A percentile compares a stretch with the other conserved stretches of the same genome.
Evolutionary conservation across 2,113 vertebrate species (phyloP).

Genomic region (Panthera tigris): DNA sequence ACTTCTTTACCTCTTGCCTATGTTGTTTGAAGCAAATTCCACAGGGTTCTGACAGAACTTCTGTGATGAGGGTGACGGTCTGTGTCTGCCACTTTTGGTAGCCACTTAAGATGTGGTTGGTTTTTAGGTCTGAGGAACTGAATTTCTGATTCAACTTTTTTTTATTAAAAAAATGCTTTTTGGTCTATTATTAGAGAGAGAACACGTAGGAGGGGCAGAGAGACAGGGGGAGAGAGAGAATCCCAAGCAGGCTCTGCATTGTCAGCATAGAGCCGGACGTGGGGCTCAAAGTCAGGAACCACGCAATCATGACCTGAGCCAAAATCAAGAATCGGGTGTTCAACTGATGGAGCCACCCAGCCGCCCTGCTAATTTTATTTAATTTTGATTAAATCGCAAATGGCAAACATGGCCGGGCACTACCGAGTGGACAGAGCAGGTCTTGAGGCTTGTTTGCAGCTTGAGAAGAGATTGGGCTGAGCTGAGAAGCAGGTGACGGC

Average conservation of each 20-base stretch:
- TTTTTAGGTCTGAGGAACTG: background rate
- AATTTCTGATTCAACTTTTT: background rate
- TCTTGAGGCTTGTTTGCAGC: background rate
- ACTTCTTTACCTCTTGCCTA: background rate
- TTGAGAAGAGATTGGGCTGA: background rate
- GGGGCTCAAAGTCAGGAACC: too few species aligned
- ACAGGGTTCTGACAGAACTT: background rate
- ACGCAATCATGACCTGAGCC: too few species aligned
- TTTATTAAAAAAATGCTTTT: too few species aligned
- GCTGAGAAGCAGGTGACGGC: background rate
- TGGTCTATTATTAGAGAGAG: too few species aligned
- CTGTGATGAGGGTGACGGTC: too few species aligned
- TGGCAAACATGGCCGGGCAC: background rate
- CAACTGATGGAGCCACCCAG: too few species aligned
- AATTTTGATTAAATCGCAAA: background rate
- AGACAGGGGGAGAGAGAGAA: too few species aligned
- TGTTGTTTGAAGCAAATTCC: background rate
- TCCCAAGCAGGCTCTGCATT: too few species aligned
- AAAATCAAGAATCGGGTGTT: too few species aligned
- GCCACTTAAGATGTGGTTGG: background rate
- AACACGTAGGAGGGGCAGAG: too few species aligned
- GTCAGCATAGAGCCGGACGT: too few species aligned
- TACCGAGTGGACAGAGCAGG: background rate
- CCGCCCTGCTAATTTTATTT: background rate
- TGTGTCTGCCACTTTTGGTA: background rate